Base-by-base conservation (phyloP, 2,113 vertebrate species). In the Pluvialis apricaria region DNA sequence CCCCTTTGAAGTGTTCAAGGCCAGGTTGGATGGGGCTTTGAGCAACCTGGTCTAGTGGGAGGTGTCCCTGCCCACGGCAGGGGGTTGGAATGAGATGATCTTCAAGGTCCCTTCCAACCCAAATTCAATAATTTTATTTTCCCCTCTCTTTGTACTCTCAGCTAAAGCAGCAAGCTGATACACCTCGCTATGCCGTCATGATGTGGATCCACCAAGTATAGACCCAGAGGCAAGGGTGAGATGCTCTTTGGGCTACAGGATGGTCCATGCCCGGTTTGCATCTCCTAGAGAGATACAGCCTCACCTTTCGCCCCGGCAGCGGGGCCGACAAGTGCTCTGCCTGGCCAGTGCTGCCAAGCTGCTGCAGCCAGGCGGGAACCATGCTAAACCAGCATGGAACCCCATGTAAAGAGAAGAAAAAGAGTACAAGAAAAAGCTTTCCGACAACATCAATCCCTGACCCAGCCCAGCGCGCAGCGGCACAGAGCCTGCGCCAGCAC, bases 131-230 rank as follows among this genome's bases (percentile, higher is more conserved):
- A n/a, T 58, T 58, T 20, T n/a, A 13, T 58, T 54, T 17, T 24
- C 24, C 45, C 29, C 17, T 40, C 24, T 82, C 34, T 38, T 36
- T 6, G 7, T 8, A 76, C 31, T 76, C 29, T 31, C 47, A 6
- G 54, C 34, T 55, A 61, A 68, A 77, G 71, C 13, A 77, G 55
- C 62, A 54, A 77, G 45, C 45, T 54, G 54, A 60, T 38, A 36
- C 18, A 45, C 28, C 45, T 54, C 4, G 1, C 38, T 34, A 24
- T 29, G 47, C 34, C 17, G 61, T 20, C 1, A 5, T 32, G 21
- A 26, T 10, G 18, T 4, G 5, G 22, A 22, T 13, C 38, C 32
- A 58, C 10, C 0, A 2, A 52, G 28, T 13, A 22, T 2, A 32
- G 1, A 31, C 11, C 62, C 62, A 9, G 34, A 51, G 24, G 40